Percentiles rank a stretch among this genome's conserved stretches.
Conservation (phyloP, 1,140 invertebrate genomes). For the Formica exsecta region DNA sequence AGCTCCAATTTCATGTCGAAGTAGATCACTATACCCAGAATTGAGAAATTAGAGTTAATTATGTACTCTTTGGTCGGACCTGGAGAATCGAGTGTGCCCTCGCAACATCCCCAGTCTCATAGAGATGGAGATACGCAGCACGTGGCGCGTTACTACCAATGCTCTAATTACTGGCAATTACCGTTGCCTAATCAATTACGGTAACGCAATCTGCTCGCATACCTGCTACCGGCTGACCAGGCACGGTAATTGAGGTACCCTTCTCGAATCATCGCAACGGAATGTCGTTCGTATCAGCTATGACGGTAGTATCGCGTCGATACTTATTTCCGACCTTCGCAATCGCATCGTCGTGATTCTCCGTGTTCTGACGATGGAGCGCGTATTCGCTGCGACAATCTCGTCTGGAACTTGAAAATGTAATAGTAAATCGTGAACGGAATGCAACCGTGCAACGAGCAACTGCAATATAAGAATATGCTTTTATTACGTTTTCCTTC, state of each 20-base stretch:
- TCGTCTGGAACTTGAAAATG: slow-evolving; percentile 48
- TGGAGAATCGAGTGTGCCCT: slow-evolving; percentile 45
- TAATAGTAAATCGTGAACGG: slow-evolving; percentile 48
- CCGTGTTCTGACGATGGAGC: slow-evolving; percentile 14
- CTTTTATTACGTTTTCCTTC: slow-evolving; percentile 26
- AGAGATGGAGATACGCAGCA: slow-evolving; percentile 62
- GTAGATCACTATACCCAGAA: slow-evolving; percentile 43
- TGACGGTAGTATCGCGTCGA: slow-evolving; percentile 4
- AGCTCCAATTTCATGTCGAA: slow-evolving; percentile 48
- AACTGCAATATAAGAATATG: neutral
- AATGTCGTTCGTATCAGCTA: slow-evolving; percentile 42
- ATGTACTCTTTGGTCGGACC: slow-evolving; percentile 60
- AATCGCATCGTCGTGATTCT: slow-evolving; percentile 3
- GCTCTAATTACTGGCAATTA: slow-evolving; percentile 82
- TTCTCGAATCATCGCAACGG: slow-evolving; percentile 57
- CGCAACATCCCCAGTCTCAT: neutral
- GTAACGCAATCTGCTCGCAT: slow-evolving; percentile 81
- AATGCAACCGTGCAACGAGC: slow-evolving; percentile 35
- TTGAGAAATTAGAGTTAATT: slow-evolving; percentile 65
- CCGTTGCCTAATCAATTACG: slow-evolving; percentile 82
- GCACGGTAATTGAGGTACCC: slow-evolving; percentile 75
- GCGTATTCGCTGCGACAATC: slow-evolving; percentile 47
- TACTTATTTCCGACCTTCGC: slow-evolving; percentile 50
- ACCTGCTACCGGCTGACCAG: slow-evolving; percentile 75
- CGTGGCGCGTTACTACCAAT: slow-evolving; percentile 71